Evolutionary conservation across 2,113 vertebrate genomes (phyloP).

Genomic region (Oryzias celebensis): DNA sequence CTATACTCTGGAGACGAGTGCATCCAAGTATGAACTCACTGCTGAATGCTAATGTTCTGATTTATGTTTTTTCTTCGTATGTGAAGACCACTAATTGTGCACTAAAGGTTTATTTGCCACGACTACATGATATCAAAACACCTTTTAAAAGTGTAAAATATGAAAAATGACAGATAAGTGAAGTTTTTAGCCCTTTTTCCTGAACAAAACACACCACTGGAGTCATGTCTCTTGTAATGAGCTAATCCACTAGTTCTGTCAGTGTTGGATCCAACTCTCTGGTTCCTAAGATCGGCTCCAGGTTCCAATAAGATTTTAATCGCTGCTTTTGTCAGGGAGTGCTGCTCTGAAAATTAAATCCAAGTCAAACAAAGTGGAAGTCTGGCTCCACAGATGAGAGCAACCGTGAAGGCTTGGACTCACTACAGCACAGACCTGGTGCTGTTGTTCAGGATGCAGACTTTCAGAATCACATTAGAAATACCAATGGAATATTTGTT

Average conservation of each 20-base stretch:
- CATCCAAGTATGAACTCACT: conserved; percentile 80
- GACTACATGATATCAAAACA: conserved; percentile 16
- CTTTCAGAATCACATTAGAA: conserved; percentile 57
- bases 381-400: conserved; percentile 21
- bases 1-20: conserved; percentile 84
- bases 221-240: too few species aligned
- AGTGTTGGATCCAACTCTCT: conserved; percentile 6
- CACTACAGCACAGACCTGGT: conserved; percentile 33
- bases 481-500: conserved; percentile 68
- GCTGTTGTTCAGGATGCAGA: conserved; percentile 50
- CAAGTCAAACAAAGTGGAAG: conserved; percentile 30
- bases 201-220: too few species aligned
- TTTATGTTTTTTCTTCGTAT: background rate
- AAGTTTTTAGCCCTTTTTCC: background rate
- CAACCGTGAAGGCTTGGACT: background rate
- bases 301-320: conserved; percentile 31
- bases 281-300: conserved; percentile 7
- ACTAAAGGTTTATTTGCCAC: conserved; percentile 21
- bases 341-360: conserved; percentile 29
- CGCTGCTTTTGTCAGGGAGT: conserved; percentile 25
- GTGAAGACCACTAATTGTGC: conserved; percentile 23
- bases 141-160: conserved; percentile 23
- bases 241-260: too few species aligned
- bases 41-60: conserved; percentile 21
- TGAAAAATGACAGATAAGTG: conserved; percentile 29